Evolutionary conservation across 1,140 invertebrate genomes (phyloP).

Genomic region (Drosophila bipectinata): DNA sequence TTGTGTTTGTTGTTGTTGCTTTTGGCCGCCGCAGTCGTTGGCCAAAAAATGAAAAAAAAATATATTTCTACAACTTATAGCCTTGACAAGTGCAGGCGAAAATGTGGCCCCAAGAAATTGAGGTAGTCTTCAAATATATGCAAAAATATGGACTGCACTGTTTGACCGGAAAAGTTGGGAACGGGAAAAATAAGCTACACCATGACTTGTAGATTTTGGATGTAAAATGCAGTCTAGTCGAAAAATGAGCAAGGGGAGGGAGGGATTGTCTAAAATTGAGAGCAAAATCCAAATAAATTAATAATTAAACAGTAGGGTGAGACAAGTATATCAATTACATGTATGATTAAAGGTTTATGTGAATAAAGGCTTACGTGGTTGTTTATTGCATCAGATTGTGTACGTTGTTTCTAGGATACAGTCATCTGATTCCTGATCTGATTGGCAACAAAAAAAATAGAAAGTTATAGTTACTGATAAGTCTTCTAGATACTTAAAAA

Average conservation of each 20-base stretch:
- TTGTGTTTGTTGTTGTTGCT: slow-evolving; percentile 35
- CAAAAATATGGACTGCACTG: background rate
- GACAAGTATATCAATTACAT: too few relatives aligned
- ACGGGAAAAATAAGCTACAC: slow-evolving; percentile 52
- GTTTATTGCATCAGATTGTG: background rate
- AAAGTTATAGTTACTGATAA: too few relatives aligned
- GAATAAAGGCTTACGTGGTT: background rate
- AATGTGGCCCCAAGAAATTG: background rate
- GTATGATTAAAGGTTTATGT: background rate
- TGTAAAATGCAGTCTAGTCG: slow-evolving; percentile 32
- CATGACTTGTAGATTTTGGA: slow-evolving; percentile 78
- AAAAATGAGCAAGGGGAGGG: background rate
- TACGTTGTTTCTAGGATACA: background rate
- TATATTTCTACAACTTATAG: background rate
- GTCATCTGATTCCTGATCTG: background rate
- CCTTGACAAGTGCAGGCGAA: background rate
- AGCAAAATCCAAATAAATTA: slow-evolving; percentile 7
- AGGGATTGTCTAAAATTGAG: background rate
- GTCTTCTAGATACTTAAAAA: too few relatives aligned
- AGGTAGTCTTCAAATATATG: background rate
- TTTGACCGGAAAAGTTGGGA: background rate
- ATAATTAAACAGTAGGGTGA: background rate
- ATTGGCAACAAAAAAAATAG: too few relatives aligned
- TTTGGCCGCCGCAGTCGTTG: background rate
- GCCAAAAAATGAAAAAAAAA: slow-evolving; percentile 10